Conservation (phyloP, 1,140 invertebrate species). For the Coenobita brevimanus region DNA sequence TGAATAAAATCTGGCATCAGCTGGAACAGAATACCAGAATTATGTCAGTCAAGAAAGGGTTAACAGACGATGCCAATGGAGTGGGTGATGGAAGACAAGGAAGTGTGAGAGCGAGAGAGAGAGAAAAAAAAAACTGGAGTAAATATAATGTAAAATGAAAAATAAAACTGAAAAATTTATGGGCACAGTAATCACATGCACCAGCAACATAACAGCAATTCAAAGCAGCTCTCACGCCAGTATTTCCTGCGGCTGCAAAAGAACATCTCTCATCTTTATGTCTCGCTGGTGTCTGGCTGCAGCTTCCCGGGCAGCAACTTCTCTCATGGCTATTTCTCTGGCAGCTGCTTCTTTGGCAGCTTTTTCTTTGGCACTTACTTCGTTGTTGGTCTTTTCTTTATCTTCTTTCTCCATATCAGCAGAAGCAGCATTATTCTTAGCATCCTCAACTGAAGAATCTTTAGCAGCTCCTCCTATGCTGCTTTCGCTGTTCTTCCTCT, state of each 20-base stretch:
- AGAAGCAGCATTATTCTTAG: too few relatives aligned
- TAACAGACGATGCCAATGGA: neutral
- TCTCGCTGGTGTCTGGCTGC: constrained; percentile 26
- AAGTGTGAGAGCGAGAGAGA: neutral
- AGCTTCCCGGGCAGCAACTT: neutral
- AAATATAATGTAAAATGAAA: neutral
- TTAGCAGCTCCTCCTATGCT: too few relatives aligned
- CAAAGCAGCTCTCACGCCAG: constrained; percentile 72
- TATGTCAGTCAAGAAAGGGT: neutral
- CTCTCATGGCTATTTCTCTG: neutral
- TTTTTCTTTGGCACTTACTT: neutral
- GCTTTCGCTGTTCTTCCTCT: too few relatives aligned
- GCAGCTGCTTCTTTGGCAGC: neutral
- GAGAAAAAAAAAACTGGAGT: neutral
- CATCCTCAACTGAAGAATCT: too few relatives aligned
- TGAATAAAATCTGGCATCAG: neutral
- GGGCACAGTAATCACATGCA: neutral
- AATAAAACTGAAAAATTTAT: neutral
- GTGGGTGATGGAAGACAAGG: neutral
- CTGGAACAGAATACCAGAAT: neutral
- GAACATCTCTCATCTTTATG: constrained; percentile 73
- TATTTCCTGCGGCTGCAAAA: constrained; percentile 76
- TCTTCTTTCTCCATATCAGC: too few relatives aligned
- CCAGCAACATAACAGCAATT: neutral
- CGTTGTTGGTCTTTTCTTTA: too few relatives aligned